Base-by-base conservation (phyloP, 1,140 invertebrate species). In the Cardiocondyla obscurior region DNA sequence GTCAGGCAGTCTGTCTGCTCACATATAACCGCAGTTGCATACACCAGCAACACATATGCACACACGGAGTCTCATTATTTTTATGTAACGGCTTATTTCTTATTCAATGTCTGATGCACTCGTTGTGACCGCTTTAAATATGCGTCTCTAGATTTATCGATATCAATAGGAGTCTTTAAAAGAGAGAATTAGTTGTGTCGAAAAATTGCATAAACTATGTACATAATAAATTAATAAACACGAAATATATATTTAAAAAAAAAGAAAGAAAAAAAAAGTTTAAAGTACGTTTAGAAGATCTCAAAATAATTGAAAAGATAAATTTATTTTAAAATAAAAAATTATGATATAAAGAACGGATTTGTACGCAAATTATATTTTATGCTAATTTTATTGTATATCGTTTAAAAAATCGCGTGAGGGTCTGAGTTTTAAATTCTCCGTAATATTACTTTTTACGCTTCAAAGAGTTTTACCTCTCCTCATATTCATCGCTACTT, bases 81-180 rank as follows among this genome's bases (percentile, higher is more conserved):
- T 51, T 67, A 77, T 77, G 46, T 67, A 77, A 77, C 46, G 6
- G 12, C 25, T 69, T 42, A 42, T 67, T 69, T 67, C 62, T 77
- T 67, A 30, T 49, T 79, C 60, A 49, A 67, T n/a, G 58, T 57
- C 62, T 55, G 22, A 22, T n/a, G 28, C 72, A 60, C 33, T 39
- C 39, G 44, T 16, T 55, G 55, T 42, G 33, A 70, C 42, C 30
- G 65, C 53, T 85, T 36, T 55, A 85, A 86, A 77, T 69, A 42
- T 16, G n/a, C 12, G 16, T 69, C 22, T 69, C 74, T 28, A 64
- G 60, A 39, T 3, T 5, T 33, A 22, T 12, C 22, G 12, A 53
- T 53, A 55, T 60, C 12, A 53, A 39, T 25, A 16, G 5, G 10
- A 19, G 14, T 49, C 6, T 49, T 51, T 4, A 22, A 69, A 69